Base-by-base conservation (phyloP, 2,888 invertebrate species). In the Opisthograptis luteolata region DNA sequence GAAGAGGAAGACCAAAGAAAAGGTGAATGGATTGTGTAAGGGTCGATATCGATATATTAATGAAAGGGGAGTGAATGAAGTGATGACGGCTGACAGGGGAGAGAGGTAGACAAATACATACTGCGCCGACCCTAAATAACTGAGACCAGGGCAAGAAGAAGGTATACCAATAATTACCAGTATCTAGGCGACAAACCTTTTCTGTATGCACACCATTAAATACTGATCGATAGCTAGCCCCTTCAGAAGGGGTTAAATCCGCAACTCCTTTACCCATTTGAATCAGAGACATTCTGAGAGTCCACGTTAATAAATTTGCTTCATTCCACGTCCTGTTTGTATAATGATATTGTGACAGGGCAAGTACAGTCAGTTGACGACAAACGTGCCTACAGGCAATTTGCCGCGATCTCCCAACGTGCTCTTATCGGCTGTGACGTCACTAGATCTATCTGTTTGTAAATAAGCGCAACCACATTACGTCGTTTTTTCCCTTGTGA, bases 351-450 rank as follows among this genome's bases (percentile, higher is more conserved):
- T 36, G 36, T 35, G 35, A 42, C 41, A 35, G n/a, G 28, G 50
- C 55, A 41, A 64, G 24, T 13, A 28, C 71, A 47, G 46, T 63
- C 77, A 78, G 80, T 80, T 78, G 73, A 58, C 64, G 61, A 58
- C 72, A 75, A 77, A 73, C 72, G 62, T 53, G 44, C 62, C n/a
- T n/a, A n/a, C n/a, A n/a, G n/a, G 58, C 63, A 70, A 70, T 69
- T 76, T 63, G 51, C 72, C 68, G 64, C 68, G 73, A 75, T 81
- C 72, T 77, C 74, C 10, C 19, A 31, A 27, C 31, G 17, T n/a
- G 39, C 7, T 41, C 17, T 48, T 41, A 41, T 41, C 41, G 9
- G 8, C 13, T 4, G 19, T 8, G 6, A 32, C 46, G 15, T 31
- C 39, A 17, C 19, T 31, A 1, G 13, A 36, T 36, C 20, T 28